Evolutionary conservation across 2,888 invertebrate species (phyloP).

Genomic region (Yponomeuta cagnagella): DNA sequence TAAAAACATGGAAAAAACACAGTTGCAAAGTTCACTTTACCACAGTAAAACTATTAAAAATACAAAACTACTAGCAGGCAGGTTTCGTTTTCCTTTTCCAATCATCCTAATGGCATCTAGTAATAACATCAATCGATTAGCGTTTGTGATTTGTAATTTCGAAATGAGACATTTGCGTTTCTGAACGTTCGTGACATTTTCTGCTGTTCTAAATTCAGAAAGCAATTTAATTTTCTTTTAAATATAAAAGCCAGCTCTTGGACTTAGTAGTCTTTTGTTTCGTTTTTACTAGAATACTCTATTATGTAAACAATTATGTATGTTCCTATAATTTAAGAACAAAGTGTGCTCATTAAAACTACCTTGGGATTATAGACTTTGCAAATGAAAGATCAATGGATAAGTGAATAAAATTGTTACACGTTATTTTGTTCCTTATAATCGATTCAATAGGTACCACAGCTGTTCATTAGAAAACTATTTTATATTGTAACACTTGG

Average conservation of each 20-base stretch:
- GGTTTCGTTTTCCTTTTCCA: neutral
- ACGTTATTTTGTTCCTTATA: no score
- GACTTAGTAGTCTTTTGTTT: no score
- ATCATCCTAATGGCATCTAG: conserved; percentile 1
- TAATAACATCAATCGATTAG: conserved; percentile 3
- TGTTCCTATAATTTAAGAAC: no score
- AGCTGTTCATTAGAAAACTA: neutral
- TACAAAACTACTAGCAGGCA: neutral
- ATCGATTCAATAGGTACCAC: neutral
- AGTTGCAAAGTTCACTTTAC: no score
- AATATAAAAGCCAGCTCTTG: neutral
- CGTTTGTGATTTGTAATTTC: neutral
- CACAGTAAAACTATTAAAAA: no score
- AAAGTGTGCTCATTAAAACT: no score
- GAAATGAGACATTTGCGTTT: neutral
- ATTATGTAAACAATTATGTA: no score
- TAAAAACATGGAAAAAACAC: no score
- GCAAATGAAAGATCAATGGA: no score
- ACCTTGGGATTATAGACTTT: no score
- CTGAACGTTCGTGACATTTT: neutral
- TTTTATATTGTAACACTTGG: neutral
- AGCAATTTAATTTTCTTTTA: neutral
- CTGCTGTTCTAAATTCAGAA: neutral
- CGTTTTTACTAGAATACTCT: no score
- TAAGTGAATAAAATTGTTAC: no score